phyloP scores from a whole-genome alignment of 2,888 invertebrate species.

The Scaptodrosophila latifasciaeformis region DNA sequence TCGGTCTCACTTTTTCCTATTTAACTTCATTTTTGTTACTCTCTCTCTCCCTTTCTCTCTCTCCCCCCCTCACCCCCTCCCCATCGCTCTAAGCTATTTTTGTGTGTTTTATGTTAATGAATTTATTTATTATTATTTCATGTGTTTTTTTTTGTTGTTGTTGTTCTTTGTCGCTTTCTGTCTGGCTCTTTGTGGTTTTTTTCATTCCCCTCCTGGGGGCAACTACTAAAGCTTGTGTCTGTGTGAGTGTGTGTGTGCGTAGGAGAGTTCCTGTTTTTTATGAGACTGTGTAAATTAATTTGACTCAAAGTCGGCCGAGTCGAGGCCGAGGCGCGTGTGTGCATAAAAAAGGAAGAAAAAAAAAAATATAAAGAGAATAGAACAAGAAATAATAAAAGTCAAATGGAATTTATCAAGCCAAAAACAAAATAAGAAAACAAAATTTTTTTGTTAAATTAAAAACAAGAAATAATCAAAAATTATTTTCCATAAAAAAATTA shows the following conservation, averaged over 20 bases:
- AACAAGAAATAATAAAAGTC: too few relatives aligned
- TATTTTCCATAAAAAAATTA: too few relatives aligned
- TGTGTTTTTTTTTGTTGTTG: slow-evolving; percentile 21
- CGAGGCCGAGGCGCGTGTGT: neutral
- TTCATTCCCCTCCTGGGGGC: neutral
- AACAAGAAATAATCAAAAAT: too few relatives aligned
- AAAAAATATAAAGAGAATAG: neutral
- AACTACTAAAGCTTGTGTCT: too few relatives aligned
- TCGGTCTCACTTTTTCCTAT: too few relatives aligned
- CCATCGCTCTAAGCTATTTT: too few relatives aligned
- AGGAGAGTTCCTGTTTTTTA: too few relatives aligned
- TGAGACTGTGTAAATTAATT: neutral
- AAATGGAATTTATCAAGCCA: too few relatives aligned
- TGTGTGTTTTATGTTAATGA: slow-evolving; percentile 64
- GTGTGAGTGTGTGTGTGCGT: too few relatives aligned
- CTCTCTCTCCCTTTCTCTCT: neutral
- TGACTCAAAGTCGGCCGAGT: neutral
- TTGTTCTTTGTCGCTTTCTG: neutral
- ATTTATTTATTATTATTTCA: slow-evolving; percentile 65
- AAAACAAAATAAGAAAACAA: too few relatives aligned
- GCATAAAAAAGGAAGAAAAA: neutral
- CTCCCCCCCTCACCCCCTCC: neutral
- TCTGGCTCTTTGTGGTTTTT: neutral
- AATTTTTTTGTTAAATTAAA: too few relatives aligned
- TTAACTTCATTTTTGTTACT: too few relatives aligned